Percentiles rank a stretch among this genome's conserved stretches.
Conservation (phyloP, 92 coral and sea anemone genomes). For the Paramuricea clavata region DNA sequence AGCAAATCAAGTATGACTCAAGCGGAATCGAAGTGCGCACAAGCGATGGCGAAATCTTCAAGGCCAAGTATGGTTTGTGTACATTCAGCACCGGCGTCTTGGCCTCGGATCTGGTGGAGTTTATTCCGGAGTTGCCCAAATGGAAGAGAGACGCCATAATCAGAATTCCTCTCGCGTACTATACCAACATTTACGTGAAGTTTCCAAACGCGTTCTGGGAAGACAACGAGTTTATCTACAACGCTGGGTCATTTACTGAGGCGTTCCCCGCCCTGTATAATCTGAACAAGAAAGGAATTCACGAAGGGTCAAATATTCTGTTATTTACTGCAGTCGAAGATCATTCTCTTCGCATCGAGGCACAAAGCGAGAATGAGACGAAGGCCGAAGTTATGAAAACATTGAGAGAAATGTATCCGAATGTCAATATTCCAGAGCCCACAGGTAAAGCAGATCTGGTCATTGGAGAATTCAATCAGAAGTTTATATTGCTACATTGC, state of each 20-base stretch:
- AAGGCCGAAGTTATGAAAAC: constrained; percentile 52
- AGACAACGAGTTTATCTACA: constrained; percentile 70
- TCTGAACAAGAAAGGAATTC: constrained; percentile 38
- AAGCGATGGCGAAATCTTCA: constrained; percentile 58
- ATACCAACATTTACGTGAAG: constrained; percentile 80
- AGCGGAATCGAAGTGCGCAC: constrained; percentile 62
- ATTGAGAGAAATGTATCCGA: constrained; percentile 59
- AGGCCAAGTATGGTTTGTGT: constrained; percentile 69
- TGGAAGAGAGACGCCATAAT: constrained; percentile 79
- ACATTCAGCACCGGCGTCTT: constrained; percentile 87
- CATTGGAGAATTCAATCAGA: no score
- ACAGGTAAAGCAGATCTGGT: constrained; percentile 65
- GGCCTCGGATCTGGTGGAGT: constrained; percentile 70
- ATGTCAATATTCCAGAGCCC: constrained; percentile 58
- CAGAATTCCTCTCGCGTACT: constrained; percentile 70
- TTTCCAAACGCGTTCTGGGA: constrained; percentile 85
- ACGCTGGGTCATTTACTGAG: constrained; percentile 63
- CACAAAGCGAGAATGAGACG: constrained; percentile 65
- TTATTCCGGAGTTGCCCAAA: constrained; percentile 77
- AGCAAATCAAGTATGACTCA: constrained; percentile 20
- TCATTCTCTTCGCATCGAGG: constrained; percentile 67
- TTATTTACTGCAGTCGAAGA: constrained; percentile 63
- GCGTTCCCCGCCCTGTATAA: constrained; percentile 62
- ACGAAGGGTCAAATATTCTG: constrained; percentile 49
- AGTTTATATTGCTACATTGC: no score